Conservation (phyloP, 2,797 vertebrate genomes). For the Sebastes oblongus region DNA sequence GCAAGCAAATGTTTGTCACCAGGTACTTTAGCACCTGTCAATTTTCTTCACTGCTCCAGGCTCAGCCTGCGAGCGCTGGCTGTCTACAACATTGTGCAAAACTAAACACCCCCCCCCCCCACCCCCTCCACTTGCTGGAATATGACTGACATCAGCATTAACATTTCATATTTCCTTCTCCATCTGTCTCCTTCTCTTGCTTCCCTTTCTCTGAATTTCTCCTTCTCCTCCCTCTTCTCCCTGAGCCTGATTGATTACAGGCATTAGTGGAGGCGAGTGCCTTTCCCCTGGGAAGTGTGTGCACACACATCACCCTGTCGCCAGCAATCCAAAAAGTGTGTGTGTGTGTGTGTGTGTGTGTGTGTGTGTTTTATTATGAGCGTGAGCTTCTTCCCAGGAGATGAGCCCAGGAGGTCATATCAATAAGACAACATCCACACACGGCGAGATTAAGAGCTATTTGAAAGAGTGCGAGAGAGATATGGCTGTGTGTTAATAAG, state of each 20-base stretch:
- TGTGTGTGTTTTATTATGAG: background rate
- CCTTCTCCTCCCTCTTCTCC: slow-evolving; percentile 8
- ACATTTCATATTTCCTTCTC: slow-evolving; percentile 41
- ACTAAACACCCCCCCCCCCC: background rate
- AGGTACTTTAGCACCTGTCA: slow-evolving; percentile 34
- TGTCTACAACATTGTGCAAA: slow-evolving; percentile 2
- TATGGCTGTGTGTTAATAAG: slow-evolving; percentile 8
- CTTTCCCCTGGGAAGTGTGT: slow-evolving; percentile 58
- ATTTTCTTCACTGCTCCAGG: slow-evolving; percentile 24
- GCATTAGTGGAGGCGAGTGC: slow-evolving; percentile 64
- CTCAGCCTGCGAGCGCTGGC: background rate
- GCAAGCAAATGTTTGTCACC: slow-evolving; percentile 17
- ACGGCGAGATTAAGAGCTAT: slow-evolving; percentile 31
- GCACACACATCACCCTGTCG: slow-evolving; percentile 64
- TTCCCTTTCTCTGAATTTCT: slow-evolving; percentile 14
- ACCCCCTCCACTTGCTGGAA: background rate
- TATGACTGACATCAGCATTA: slow-evolving; percentile 41
- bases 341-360: background rate
- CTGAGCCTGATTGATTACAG: slow-evolving; percentile 72
- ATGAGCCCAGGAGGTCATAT: slow-evolving; percentile 27
- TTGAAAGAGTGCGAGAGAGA: slow-evolving; percentile 9
- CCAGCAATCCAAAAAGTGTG: slow-evolving; percentile 37
- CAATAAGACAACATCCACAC: slow-evolving; percentile 41
- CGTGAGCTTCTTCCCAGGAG: slow-evolving; percentile 19
- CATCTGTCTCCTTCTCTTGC: slow-evolving; percentile 3